Percentiles rank a stretch among this genome's conserved stretches.
These are phyloP conservation scores for Vespertilio murinus DNA, from an alignment of 2,797 vertebrate genomes.

Conservation along the genomic window DNA sequence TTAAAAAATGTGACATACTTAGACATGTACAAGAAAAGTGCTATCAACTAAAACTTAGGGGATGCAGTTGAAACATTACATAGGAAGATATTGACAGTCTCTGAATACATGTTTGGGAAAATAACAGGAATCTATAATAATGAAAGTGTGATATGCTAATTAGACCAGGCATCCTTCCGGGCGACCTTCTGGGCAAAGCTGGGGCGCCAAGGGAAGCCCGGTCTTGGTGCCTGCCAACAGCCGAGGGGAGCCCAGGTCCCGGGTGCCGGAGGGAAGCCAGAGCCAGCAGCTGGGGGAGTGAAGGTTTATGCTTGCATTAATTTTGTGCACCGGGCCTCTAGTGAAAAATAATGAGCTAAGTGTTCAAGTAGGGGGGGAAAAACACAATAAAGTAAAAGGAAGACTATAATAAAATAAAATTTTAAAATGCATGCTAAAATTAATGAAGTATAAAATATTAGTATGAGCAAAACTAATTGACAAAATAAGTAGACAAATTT, in stretches of 20 bases:
- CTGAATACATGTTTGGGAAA: neutral
- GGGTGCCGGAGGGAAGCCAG: too few species aligned
- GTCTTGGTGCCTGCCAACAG: too few species aligned
- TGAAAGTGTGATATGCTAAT: neutral
- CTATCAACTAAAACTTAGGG: neutral
- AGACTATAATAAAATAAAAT: neutral
- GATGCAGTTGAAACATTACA: neutral
- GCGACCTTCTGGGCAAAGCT: too few species aligned
- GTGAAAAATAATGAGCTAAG: neutral
- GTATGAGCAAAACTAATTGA: neutral
- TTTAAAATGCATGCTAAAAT: neutral
- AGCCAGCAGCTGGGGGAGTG: too few species aligned
- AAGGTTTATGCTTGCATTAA: too few species aligned
- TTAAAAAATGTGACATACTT: neutral
- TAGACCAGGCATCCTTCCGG: too few species aligned
- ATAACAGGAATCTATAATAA: neutral
- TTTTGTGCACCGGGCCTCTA: too few species aligned
- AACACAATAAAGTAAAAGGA: neutral
- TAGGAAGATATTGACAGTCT: neutral
- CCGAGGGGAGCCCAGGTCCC: too few species aligned
- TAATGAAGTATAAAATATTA: neutral
- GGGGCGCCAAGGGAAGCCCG: too few species aligned
- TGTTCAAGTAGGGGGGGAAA: neutral
- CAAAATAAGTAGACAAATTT: neutral
- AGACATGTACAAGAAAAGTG: neutral